A percentile compares a stretch with the other conserved stretches of the same genome.
These are phyloP conservation scores for Pteruthius melanotis DNA, from an alignment of 2,113 vertebrate genomes.

Conservation along the genomic window DNA sequence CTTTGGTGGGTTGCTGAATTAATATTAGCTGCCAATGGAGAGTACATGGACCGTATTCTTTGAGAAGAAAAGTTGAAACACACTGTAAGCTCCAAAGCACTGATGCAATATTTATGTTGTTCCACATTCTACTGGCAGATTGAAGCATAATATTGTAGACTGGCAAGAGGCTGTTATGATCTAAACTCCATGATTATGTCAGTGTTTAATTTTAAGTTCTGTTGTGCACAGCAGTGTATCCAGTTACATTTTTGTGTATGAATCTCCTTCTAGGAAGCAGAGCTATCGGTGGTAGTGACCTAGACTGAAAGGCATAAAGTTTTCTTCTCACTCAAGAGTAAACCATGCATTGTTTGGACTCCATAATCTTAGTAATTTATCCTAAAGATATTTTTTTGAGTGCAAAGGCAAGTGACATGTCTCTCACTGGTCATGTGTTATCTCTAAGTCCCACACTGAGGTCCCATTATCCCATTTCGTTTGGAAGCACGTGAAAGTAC, in stretches of 20 bases:
- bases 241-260: not conserved
- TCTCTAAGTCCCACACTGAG: not conserved
- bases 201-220: conserved; percentile 48
- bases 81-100: conserved; percentile 42
- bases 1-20: conserved; percentile 11
- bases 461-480: not conserved
- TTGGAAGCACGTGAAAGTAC: not conserved
- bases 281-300: not conserved
- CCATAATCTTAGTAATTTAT: not conserved
- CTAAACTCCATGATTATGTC: conserved; percentile 22
- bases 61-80: conserved; percentile 21
- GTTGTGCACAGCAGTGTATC: not conserved
- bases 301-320: not conserved
- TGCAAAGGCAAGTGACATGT: not conserved
- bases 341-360: not conserved
- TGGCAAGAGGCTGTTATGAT: conserved; percentile 37
- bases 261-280: not conserved
- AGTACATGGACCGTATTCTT: conserved; percentile 13
- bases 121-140: conserved; percentile 36
- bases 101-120: conserved; percentile 63
- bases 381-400: not conserved
- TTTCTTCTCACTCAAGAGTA: not conserved
- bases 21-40: conserved; percentile 24
- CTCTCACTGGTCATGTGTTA: not conserved
- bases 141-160: conserved; percentile 57